Evolutionary conservation across 2,888 invertebrate genomes (phyloP), one percentile per base, ranked within the genome.

Genomic region (Actias luna): DNA sequence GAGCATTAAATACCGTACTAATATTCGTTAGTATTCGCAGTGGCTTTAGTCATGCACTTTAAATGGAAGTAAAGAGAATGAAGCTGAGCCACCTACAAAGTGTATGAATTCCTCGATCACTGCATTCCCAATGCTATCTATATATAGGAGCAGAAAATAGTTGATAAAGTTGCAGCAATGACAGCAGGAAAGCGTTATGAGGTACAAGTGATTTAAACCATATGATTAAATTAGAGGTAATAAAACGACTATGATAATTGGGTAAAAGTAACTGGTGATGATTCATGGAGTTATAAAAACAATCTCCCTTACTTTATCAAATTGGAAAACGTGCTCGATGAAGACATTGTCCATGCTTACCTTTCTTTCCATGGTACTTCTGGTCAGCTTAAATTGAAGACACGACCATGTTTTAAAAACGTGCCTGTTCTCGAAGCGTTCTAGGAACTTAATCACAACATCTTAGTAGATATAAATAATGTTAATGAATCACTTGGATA

Each of bases 131-230:
- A n/a, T n/a, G n/a, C n/a, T n/a, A n/a, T n/a, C n/a, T n/a, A n/a
- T n/a, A n/a, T n/a, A n/a, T n/a, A n/a, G n/a, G n/a, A n/a, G n/a
- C 77, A 78, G 39, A 72, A 73, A 57, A 58, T 71, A 12, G 59
- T 68, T 5, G 59, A 64, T 2, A 14, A 62, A 0, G 36, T 27
- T 1, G 61, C 70, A 0, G 67, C 68, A 5, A 35, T 80, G 5
- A 79, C 82, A 0, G 60, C 67, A 2, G 88, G 82, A 80, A 77
- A 58, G 77, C 82, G 74, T 65, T 85, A 0, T 87, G 87, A 2
- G 88, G 87, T 0, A 65, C 74, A 35, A 82, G 80, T 29, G 68
- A 72, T 5, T 25, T 83, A 0, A 65, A 75, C 18, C 79, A 81
- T 22, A 33, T 75, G 63, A 67, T 78, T 8, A 72, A 79, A 69